These are phyloP conservation scores for Laterallus jamaicensis DNA, from an alignment of 2,113 vertebrate genomes.

Conservation along the genomic window DNA sequence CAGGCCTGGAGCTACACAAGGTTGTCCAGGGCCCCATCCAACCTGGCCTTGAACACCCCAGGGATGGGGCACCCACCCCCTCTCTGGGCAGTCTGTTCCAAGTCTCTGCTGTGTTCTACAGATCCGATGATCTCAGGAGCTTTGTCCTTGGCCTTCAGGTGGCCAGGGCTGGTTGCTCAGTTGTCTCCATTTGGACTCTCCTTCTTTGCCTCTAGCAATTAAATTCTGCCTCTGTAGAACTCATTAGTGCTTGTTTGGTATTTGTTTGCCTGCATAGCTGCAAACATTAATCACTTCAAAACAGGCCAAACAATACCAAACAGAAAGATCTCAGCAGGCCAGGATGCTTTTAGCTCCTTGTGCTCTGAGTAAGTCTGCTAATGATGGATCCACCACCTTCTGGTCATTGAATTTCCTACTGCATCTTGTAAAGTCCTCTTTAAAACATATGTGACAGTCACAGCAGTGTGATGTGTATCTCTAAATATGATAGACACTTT, in stretches of 20 bases:
- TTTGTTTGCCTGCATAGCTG: neutral
- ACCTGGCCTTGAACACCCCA: no score
- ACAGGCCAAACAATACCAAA: neutral
- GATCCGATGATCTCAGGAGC: neutral
- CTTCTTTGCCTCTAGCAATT: neutral
- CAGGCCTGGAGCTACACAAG: no score
- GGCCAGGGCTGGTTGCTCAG: neutral
- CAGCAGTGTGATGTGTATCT: neutral
- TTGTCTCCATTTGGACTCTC: neutral
- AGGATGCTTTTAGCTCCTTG: neutral
- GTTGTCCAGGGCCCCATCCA: no score
- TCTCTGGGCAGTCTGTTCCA: neutral
- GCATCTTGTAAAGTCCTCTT: neutral
- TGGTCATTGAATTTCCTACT: neutral
- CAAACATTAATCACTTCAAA: neutral
- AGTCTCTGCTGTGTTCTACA: neutral
- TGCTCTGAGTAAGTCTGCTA: neutral
- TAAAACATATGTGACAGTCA: neutral
- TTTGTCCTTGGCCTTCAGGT: neutral
- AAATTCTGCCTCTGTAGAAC: neutral
- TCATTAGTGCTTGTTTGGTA: neutral
- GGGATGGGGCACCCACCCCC: no score
- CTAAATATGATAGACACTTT: neutral
- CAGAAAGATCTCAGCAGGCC: neutral
- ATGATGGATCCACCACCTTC: neutral